A percentile compares a stretch with the other conserved stretches of the same genome.
These are phyloP conservation scores for Smittia aterrima DNA, from an alignment of 2,888 invertebrate species.

Conservation along the genomic window DNA sequence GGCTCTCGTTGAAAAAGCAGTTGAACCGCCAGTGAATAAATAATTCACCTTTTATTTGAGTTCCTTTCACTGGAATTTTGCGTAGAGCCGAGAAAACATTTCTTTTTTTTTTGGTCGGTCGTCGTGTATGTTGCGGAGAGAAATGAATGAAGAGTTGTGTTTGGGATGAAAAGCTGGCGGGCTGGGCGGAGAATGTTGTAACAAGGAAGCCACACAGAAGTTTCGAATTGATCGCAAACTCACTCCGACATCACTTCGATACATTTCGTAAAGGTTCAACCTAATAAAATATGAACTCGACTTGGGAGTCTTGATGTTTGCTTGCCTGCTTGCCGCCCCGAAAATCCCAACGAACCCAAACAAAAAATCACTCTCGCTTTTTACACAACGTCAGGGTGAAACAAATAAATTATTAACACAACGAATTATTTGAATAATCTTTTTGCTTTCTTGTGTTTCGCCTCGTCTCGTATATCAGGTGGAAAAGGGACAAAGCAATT, in stretches of 20 bases:
- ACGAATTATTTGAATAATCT: constrained; percentile 40
- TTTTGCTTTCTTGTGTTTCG: constrained; percentile 13
- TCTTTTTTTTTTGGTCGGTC: no score
- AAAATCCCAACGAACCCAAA: constrained; percentile 8
- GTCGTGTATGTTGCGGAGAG: background rate
- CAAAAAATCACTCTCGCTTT: constrained; percentile 9
- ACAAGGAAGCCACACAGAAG: no score
- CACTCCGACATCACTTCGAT: no score
- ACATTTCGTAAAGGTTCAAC: background rate
- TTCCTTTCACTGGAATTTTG: background rate
- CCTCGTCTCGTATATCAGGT: constrained; percentile 19
- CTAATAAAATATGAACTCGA: constrained; percentile 27
- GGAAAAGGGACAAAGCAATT: constrained; percentile 32
- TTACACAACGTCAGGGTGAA: constrained; percentile 6
- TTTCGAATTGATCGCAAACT: no score
- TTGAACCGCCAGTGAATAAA: constrained; percentile 16
- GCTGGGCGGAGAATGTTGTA: no score
- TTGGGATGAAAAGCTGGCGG: no score
- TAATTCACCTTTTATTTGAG: constrained; percentile 13
- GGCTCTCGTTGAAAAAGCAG: background rate
- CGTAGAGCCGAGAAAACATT: background rate
- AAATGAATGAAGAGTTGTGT: no score
- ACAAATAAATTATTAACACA: constrained; percentile 35
- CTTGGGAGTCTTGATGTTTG: background rate
- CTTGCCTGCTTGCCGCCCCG: background rate